Evolutionary conservation across 2,888 invertebrate species (phyloP), one percentile per base, ranked within the genome.

Genomic region (Cantharis lateralis): DNA sequence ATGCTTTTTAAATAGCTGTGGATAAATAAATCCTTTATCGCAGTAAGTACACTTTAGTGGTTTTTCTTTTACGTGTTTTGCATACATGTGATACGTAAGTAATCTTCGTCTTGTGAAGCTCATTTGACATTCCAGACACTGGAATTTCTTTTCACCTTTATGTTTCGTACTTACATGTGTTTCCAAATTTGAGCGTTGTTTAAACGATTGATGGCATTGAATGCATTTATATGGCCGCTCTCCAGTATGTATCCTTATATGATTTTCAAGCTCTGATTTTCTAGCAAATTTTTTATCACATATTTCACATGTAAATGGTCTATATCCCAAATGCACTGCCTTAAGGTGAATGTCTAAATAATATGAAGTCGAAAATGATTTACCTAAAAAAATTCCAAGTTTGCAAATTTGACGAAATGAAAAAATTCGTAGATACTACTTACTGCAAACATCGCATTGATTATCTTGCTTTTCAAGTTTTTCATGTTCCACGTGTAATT

Each of bases 361-460:
- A 13, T 11, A 1, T 0, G 0, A 0, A 4, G 3, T 13, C 3
- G 3, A 13, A 32, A 13, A 32, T 13, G 13, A 3, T 3, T 3
- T 13, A 13, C 7, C 32, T 32, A 13, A 32, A 32, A 1, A 32
- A 32, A 32, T 0, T 1, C 10, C 11, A 2, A 13, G 1, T 13
- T 13, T 3, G 3, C 3, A 32, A 13, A 13, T 32, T 32, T 4
- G 11, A 3, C 32, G 4, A 13, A 28, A n/a, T n/a, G 13, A 13
- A 4, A 13, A 13, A 32, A 32, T 13, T 11, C 4, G 3, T 13
- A n/a, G n/a, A n/a, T n/a, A 32, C 32, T 0, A n/a, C n/a, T n/a
- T 32, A 32, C 32, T 1, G 32, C 32, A 32, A 4, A 4, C 3
- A 1, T 13, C 3, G 32, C 11, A 32, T 4, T 3, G 32, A 13